Evolutionary conservation across 2,888 invertebrate genomes (phyloP), one percentile per base, ranked within the genome.

Genomic region (Erebia epiphron): DNA sequence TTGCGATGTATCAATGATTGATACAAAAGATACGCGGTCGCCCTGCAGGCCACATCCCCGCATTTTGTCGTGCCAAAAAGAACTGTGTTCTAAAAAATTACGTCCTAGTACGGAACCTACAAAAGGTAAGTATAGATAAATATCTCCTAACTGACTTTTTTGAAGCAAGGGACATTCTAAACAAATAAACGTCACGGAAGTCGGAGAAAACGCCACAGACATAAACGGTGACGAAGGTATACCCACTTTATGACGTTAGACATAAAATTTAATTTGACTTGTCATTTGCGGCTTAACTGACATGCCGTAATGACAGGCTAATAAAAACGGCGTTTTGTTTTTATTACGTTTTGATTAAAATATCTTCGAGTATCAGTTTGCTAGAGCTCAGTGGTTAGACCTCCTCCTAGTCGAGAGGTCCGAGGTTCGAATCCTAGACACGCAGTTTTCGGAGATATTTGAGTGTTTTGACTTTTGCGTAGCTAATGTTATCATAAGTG

Each of bases 211-310:
- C 26, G 14, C 46, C 50, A 10, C n/a, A 50, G 54, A 65, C 65
- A 54, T 65, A 54, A 35, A 65, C 52, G 52, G 41, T 54, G 65
- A 65, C 54, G 65, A 65, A 65, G 65, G 65, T 65, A 65, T 35
- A 7, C 35, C 35, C 35, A 35, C 54, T 65, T 65, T 65, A 65
- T 65, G 52, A 65, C 9, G 61, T 54, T 43, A 54, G 65, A 65
- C 56, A 49, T 67, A 56, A 67, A 67, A 67, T 67, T 67, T 56
- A 67, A 67, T 67, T 67, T 57, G 46, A 18, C 57, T 49, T 57
- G 66, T 57, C 66, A 67, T 67, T 67, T 57, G 66, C 66, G 46
- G 52, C 14, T 54, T 41, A 57, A 46, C 56, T 67, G 66, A 56
- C 66, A 67, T 11, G 57, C 3, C 57, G 66, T 67, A 67, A 67